Evolutionary conservation across 2,113 vertebrate species (phyloP).

Genomic region (Callaeas wilsoni): DNA sequence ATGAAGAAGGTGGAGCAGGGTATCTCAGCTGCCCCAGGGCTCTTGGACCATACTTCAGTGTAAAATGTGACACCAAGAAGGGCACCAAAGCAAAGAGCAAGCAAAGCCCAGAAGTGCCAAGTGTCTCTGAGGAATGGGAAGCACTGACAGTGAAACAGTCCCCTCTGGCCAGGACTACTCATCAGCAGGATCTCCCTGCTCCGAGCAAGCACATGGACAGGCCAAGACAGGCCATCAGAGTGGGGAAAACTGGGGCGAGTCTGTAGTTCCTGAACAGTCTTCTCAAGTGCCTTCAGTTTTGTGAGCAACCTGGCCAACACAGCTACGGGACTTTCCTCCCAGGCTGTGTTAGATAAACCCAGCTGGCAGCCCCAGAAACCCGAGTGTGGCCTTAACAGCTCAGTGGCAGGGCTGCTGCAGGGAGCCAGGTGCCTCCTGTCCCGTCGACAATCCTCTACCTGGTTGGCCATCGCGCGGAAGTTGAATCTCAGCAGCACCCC

Average conservation of each 20-base stretch:
- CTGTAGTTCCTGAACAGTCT: conserved; percentile 32
- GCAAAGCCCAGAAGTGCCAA: neutral
- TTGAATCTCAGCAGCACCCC: conserved; percentile 73
- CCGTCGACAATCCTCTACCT: conserved; percentile 56
- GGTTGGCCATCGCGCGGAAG: conserved; percentile 71
- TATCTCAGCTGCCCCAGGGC: neutral
- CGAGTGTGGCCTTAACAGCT: neutral
- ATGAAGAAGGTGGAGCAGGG: neutral
- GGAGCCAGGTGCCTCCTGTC: neutral
- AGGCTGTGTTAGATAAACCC: neutral
- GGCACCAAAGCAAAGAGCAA: conserved; percentile 33
- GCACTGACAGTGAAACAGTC: neutral
- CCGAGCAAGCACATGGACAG: neutral
- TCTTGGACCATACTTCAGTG: neutral
- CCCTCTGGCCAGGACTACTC: neutral
- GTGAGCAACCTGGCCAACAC: neutral
- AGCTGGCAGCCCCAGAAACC: neutral
- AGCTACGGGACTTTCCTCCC: neutral
- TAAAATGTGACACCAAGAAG: neutral
- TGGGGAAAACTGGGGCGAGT: neutral
- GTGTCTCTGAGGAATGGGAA: conserved; percentile 12
- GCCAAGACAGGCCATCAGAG: neutral
- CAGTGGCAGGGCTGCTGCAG: neutral
- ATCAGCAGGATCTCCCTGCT: neutral
- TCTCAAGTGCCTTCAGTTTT: neutral